Percentiles rank a stretch among this genome's conserved stretches.
These are phyloP conservation scores for Caenorhabditis sulstoni DNA, from an alignment of 2,888 invertebrate genomes.

Conservation along the genomic window DNA sequence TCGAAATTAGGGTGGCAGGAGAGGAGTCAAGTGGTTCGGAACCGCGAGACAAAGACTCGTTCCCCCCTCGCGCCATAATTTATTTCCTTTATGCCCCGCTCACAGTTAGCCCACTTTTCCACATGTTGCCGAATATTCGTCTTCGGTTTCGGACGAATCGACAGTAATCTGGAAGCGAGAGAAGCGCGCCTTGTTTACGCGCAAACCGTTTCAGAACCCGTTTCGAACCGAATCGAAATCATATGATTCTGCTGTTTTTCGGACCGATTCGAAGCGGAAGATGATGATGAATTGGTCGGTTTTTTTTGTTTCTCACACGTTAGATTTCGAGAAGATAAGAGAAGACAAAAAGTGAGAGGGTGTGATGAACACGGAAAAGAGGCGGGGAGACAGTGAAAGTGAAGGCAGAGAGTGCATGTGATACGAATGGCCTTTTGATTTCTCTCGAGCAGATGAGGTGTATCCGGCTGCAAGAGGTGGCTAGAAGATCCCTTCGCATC, in stretches of 20 bases:
- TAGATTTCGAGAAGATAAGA: conserved; percentile 26
- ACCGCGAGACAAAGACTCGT: conserved; percentile 35
- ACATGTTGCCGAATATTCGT: conserved; percentile 37
- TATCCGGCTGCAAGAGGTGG: not conserved
- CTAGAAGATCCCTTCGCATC: not conserved
- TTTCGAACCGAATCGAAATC: conserved; percentile 30
- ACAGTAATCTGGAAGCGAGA: no score
- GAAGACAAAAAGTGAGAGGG: conserved; percentile 13
- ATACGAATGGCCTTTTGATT: not conserved
- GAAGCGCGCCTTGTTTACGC: conserved; percentile 15
- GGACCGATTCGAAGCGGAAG: conserved; percentile 12
- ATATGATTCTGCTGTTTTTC: conserved; percentile 38
- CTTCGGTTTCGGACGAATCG: conserved; percentile 10
- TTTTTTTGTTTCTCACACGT: conserved; percentile 7
- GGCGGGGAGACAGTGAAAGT: conserved; percentile 29
- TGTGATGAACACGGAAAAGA: conserved; percentile 37
- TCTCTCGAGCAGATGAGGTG: not conserved
- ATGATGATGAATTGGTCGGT: conserved; percentile 58
- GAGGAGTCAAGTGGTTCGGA: conserved; percentile 55
- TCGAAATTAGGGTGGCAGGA: conserved; percentile 37
- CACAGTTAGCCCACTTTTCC: conserved; percentile 39
- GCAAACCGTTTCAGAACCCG: conserved; percentile 33
- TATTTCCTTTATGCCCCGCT: conserved; percentile 43
- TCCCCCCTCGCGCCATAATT: conserved; percentile 18
- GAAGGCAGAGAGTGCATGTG: conserved; percentile 7